Evolutionary conservation across 2,113 vertebrate species (phyloP).

Genomic region (Montifringilla adamsi): DNA sequence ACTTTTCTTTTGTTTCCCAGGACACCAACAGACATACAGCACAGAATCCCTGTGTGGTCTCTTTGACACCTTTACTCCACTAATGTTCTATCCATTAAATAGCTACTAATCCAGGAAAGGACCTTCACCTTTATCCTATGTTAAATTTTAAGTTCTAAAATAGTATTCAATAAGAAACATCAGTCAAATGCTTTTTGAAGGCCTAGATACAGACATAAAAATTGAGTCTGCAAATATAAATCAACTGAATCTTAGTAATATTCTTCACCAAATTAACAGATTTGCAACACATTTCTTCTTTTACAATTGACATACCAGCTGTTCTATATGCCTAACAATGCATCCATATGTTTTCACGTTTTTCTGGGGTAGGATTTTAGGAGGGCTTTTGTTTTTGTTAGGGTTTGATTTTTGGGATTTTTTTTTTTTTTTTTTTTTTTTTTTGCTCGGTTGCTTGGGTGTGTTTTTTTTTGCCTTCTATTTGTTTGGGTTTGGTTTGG

Average conservation of each 20-base stretch:
- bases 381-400: neutral
- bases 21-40: neutral
- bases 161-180: neutral
- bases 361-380: neutral
- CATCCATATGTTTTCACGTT: neutral
- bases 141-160: neutral
- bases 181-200: neutral
- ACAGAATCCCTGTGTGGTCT: neutral
- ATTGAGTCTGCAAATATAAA: neutral
- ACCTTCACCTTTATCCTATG: neutral
- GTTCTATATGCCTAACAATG: neutral
- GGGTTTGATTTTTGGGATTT: neutral
- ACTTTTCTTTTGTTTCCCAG: neutral
- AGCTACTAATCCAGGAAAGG: neutral
- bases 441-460: too few relatives aligned
- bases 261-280: neutral
- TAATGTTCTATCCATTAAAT: neutral
- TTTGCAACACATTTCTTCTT: neutral
- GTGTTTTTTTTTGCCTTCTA: neutral
- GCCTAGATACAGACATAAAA: neutral
- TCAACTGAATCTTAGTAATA: neutral
- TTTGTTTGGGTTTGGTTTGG: neutral
- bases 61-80: neutral
- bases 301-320: neutral
- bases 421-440: too few relatives aligned